Evolutionary conservation across 1,140 invertebrate genomes (phyloP).

Genomic region (Penaeus chinensis): DNA sequence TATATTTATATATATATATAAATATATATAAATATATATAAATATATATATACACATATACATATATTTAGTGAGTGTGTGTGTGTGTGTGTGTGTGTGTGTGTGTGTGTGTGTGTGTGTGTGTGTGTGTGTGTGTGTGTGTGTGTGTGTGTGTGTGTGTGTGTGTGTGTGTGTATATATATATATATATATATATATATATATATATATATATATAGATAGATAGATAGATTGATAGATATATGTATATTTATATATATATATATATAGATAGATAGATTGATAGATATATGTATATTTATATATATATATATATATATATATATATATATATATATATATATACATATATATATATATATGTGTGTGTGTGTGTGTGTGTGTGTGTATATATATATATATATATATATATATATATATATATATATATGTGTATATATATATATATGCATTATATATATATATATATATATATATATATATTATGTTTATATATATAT

Average conservation of each 20-base stretch:
- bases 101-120: constrained; percentile 1
- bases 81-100: not conserved
- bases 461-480: constrained; percentile 25
- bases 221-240: not conserved
- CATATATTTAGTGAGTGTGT: constrained; percentile 3
- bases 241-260: not conserved
- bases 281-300: constrained; percentile 32
- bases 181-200: not conserved
- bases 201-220: constrained; percentile 24
- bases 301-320: constrained; percentile 27
- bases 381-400: constrained; percentile 6
- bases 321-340: not conserved
- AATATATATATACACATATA: constrained; percentile 11
- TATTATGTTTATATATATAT: constrained; percentile 18
- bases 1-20: constrained; percentile 25
- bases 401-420: constrained; percentile 16
- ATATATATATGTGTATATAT: constrained; percentile 27
- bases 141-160: constrained; percentile 1
- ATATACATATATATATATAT: constrained; percentile 18
- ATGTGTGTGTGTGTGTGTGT: constrained; percentile 9
- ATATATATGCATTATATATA: constrained; percentile 27
- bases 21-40: constrained; percentile 11
- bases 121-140: not conserved
- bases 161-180: not conserved
- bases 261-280: constrained; percentile 26